Evolutionary conservation across 35 echinoderm and acorn worm species (phyloP).

Genomic region (Stichopus chloronotus): DNA sequence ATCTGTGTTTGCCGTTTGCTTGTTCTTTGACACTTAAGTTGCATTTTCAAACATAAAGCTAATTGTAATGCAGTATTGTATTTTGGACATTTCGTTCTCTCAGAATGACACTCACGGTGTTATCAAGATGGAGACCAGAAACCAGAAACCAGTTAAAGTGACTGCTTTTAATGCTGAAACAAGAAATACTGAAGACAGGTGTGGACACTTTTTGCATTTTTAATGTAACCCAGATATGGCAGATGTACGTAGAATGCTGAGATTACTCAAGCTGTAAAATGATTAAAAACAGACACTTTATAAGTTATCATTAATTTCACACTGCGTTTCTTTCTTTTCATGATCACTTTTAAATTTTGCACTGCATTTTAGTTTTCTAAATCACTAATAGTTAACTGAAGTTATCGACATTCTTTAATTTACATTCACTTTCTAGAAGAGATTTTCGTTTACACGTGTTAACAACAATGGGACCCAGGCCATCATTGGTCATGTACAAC

Average conservation of each 20-base stretch:
- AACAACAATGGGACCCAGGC: background rate
- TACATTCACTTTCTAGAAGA: background rate
- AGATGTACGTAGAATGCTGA: no score
- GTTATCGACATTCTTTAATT: background rate
- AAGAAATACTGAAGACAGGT: background rate
- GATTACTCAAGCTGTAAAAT: no score
- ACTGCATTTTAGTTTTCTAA: background rate
- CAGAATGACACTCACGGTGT: conserved; percentile 24
- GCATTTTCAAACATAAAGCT: no score
- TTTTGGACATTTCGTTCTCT: background rate
- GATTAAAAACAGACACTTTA: no score
- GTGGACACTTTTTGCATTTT: no score
- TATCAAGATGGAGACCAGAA: background rate
- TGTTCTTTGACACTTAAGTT: no score
- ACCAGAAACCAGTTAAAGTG: background rate
- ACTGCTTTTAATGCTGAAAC: background rate
- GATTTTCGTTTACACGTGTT: background rate
- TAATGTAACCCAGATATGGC: no score
- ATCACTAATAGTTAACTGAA: background rate
- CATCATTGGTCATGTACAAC: conserved; percentile 8
- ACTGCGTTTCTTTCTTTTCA: no score
- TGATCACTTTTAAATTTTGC: no score
- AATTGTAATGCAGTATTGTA: no score
- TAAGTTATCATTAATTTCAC: no score
- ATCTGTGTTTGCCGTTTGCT: no score